Base-by-base conservation (phyloP, 2,113 vertebrate species). In the Elephantulus edwardii region DNA sequence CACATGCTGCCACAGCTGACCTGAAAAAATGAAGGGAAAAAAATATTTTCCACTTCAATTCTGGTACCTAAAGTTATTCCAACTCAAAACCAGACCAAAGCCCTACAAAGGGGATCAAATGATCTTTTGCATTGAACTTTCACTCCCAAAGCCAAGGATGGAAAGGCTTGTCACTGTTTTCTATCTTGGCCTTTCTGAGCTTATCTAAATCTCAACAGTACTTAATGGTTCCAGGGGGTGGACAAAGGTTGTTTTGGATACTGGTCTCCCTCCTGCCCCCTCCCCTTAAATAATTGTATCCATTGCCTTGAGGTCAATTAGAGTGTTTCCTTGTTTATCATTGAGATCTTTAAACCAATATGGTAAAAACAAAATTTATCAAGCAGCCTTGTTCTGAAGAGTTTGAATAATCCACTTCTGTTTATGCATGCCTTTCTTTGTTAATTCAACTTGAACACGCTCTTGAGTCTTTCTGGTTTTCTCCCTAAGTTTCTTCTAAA, bases 11-110 rank as follows among this genome's bases (percentile, higher is more conserved):
- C 35, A 42, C 74, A 50, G 56, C 42, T 70, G 66, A 82, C 84
- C 87, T 88, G 48, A 88, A 40, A 83, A 72, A 91, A 60, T 46
- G 40, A 93, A 89, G 84, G 78, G n/a, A 50, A 54, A 62, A n/a
- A 33, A n/a, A 0, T 48, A 4, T 44, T 88, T 93, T 88, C 85
- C 50, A 54, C 48, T 77, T 88, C 66, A 56, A 19, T 74, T 92
- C 58, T 91, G 74, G 6, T 84, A 82, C 52, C 78, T 66, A 22
- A 88, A 88, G 70, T 10, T 58, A 80, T 19, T 91, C 42, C 48
- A 52, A 68, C 52, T 85, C 50, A 70, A 50, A 85, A 33, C 72
- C 62, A 54, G 54, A 46, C 84, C 60, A 38, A n/a, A 10, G 30
- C n/a, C 70, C 54, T 50, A 11, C 4, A 30, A n/a, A 17, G 66